Percentiles rank a stretch among this genome's conserved stretches.
Conservation (phyloP, 2,888 invertebrate species). For the Macrophya annulata region DNA sequence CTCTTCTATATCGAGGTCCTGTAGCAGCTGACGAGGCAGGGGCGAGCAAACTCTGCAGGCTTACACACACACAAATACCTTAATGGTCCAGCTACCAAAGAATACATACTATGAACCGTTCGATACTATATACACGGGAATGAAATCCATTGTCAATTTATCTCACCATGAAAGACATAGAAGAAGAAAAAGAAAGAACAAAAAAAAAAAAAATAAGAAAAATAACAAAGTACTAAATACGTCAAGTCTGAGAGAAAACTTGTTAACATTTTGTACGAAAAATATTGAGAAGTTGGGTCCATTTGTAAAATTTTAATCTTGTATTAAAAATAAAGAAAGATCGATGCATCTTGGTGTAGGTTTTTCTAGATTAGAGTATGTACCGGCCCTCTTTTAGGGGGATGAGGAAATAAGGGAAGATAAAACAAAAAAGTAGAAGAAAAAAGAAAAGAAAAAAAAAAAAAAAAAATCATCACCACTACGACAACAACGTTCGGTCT, state of each 20-base stretch:
- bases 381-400: not conserved
- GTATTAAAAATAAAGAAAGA: too few species aligned
- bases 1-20: slow-evolving; percentile 38
- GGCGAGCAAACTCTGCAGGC: not conserved
- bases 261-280: too few species aligned
- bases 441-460: not conserved
- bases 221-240: not conserved
- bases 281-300: too few species aligned
- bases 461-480: slow-evolving; percentile 11
- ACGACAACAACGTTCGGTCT: slow-evolving; percentile 10
- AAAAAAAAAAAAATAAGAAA: not conserved
- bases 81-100: slow-evolving; percentile 3
- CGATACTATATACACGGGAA: not conserved
- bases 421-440: not conserved
- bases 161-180: not conserved
- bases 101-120: not conserved
- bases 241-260: not conserved
- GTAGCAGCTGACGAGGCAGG: slow-evolving; percentile 48
- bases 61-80: not conserved
- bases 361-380: not conserved
- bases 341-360: not conserved
- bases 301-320: too few species aligned
- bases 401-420: not conserved
- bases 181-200: not conserved
- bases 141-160: slow-evolving; percentile 12